Base-by-base conservation (phyloP, 2,113 vertebrate species). In the Holacanthus passer region DNA sequence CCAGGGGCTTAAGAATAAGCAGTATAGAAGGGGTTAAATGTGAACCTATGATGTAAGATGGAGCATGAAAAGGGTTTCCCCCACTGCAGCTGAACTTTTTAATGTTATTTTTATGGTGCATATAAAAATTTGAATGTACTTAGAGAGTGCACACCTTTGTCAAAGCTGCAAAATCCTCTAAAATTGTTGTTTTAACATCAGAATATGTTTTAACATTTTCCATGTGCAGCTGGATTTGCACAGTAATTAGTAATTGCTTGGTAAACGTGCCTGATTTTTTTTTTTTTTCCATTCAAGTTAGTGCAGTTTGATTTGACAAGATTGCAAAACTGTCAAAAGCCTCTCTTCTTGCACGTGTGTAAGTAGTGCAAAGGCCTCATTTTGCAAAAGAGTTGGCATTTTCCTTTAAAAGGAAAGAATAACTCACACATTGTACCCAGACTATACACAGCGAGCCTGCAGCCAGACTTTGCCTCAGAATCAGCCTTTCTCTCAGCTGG, bases 401-500 rank as follows among this genome's bases (percentile, higher is more conserved):
- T 65, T 60, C 20, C n/a, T 22, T 65, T 66, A 9, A 79, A 74
- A 59, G 50, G 22, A 55, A 35, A 80, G 60, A 79, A 73, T 17
- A 79, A 37, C 43, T 77, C 6, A 3, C 24, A 50, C 52, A 56
- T 72, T 80, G 76, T 39, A 43, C 17, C 50, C 67, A 48, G 59
- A 67, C 12, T 48, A 1, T 37, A 14, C 29, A 12, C 39, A 69
- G 55, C 2, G 13, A 79, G 24, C 55, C 29, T 37, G 32, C 73
- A 62, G 82, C 43, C 69, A 73, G 66, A 65, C 73, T 69, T 84
- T 71, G 67, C 48, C 56, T 55, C 73, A 56, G 72, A 72, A 48
- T 70, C 29, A 0, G 47, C 62, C 66, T 77, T 56, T 76, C 77
- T 62, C 82, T 56, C 77, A 59, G 70, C 81, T 89, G 85, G 79